Conservation (phyloP, 2,888 invertebrate genomes). For the Apodemia duryi region DNA sequence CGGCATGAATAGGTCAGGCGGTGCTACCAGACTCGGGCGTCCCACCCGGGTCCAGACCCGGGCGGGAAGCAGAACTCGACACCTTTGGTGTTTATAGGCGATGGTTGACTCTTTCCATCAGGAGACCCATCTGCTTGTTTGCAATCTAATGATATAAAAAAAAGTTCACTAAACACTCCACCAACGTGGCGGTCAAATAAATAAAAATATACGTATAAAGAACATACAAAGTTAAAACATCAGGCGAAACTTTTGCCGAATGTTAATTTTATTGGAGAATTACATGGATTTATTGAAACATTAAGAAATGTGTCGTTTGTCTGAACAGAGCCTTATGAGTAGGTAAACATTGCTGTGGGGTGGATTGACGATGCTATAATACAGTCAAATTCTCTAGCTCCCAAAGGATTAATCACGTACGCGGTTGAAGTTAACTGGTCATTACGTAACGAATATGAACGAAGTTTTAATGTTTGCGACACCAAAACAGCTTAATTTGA, state of each 20-base stretch:
- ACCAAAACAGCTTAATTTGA: neutral
- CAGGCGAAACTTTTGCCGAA: neutral
- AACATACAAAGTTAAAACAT: neutral
- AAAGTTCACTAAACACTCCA: too few relatives aligned
- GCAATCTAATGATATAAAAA: too few relatives aligned
- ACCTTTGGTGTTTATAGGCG: too few relatives aligned
- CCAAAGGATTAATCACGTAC: conserved; percentile 1
- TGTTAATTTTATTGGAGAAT: neutral
- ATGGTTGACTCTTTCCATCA: too few relatives aligned
- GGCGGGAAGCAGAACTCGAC: too few relatives aligned
- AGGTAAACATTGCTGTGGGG: neutral
- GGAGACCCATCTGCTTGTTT: too few relatives aligned
- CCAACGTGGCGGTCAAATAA: too few relatives aligned
- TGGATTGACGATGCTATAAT: neutral
- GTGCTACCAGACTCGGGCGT: too few relatives aligned
- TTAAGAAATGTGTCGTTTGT: neutral
- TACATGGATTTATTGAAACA: neutral
- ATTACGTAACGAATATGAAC: neutral
- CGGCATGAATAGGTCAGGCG: too few relatives aligned
- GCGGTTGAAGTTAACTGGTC: neutral
- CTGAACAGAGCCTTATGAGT: neutral
- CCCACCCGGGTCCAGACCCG: too few relatives aligned
- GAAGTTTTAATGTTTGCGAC: neutral
- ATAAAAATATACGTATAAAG: too few relatives aligned
- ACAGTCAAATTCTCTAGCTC: neutral